phyloP scores from a whole-genome alignment of 1,140 invertebrate genomes.

The Drosophila hydei region DNA sequence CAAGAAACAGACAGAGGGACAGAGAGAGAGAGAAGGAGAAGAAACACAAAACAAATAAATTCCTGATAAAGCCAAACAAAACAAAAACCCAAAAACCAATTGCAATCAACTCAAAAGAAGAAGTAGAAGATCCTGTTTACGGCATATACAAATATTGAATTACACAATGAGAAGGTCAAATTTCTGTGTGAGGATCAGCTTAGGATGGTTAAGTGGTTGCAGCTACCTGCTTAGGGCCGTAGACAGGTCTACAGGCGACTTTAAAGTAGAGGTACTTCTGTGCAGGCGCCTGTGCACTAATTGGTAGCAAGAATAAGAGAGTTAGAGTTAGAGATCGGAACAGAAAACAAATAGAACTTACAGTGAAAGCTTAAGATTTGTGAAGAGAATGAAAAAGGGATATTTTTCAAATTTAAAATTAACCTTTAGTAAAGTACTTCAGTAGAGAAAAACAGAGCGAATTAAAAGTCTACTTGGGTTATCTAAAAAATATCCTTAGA shows the following conservation, averaged over 20 bases:
- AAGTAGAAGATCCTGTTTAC: conserved; percentile 64
- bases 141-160: conserved; percentile 71
- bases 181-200: conserved; percentile 32
- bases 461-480: too few species aligned
- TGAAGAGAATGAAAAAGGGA: not conserved
- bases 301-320: conserved; percentile 39
- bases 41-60: conserved; percentile 58
- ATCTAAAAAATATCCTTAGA: too few species aligned
- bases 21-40: conserved; percentile 9
- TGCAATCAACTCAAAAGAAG: conserved; percentile 35
- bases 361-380: not conserved
- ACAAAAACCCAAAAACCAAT: conserved; percentile 42
- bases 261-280: conserved; percentile 48
- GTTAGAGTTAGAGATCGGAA: not conserved
- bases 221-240: conserved; percentile 54
- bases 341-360: not conserved
- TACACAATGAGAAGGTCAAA: conserved; percentile 57
- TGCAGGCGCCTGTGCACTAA: conserved; percentile 55
- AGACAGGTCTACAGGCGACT: conserved; percentile 36
- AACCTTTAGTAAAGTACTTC: too few species aligned
- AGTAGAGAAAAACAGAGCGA: too few species aligned
- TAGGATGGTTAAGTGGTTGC: conserved; percentile 31
- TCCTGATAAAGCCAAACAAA: conserved; percentile 57
- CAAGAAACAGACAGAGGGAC: conserved; percentile 14
- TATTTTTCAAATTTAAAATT: too few species aligned